These are phyloP conservation scores for Actinemys pallida DNA, from an alignment of 2,113 vertebrate genomes.

Conservation along the genomic window DNA sequence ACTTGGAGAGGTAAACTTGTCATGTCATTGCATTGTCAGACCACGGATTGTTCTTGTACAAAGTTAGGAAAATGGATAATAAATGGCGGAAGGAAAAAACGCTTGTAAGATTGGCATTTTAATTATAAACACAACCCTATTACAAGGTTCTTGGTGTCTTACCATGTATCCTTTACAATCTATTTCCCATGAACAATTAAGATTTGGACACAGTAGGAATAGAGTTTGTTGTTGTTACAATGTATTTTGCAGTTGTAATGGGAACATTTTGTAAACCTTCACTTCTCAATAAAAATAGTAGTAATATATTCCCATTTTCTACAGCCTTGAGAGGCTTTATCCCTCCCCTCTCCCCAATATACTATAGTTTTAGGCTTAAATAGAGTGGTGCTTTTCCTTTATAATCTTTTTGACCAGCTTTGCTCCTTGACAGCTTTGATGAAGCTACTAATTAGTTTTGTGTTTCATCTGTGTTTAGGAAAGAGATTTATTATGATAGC, in stretches of 20 bases:
- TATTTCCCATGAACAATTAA: neutral
- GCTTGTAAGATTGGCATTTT: neutral
- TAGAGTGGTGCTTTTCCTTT: slow-evolving; percentile 1
- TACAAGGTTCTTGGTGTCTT: neutral
- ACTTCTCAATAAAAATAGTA: neutral
- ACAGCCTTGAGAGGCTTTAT: neutral
- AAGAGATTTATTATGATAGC: slow-evolving; percentile 62
- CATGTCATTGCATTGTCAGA: neutral
- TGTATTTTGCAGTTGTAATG: neutral
- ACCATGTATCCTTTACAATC: neutral
- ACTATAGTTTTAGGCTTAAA: slow-evolving; percentile 7
- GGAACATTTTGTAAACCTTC: neutral
- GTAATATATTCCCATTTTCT: neutral
- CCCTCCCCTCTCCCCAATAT: neutral
- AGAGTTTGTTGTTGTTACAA: neutral
- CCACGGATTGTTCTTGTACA: rapidly evolving
- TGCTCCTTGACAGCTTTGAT: slow-evolving; percentile 63
- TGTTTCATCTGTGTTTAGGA: slow-evolving; percentile 63
- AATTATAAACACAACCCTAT: neutral
- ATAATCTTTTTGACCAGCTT: slow-evolving; percentile 65
- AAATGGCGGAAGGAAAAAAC: neutral
- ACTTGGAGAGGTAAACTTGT: neutral
- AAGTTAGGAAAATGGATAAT: neutral
- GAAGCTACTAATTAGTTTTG: slow-evolving; percentile 71
- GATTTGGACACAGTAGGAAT: neutral